phyloP scores from a whole-genome alignment of 2,797 vertebrate species.

The Poecilia wingei region DNA sequence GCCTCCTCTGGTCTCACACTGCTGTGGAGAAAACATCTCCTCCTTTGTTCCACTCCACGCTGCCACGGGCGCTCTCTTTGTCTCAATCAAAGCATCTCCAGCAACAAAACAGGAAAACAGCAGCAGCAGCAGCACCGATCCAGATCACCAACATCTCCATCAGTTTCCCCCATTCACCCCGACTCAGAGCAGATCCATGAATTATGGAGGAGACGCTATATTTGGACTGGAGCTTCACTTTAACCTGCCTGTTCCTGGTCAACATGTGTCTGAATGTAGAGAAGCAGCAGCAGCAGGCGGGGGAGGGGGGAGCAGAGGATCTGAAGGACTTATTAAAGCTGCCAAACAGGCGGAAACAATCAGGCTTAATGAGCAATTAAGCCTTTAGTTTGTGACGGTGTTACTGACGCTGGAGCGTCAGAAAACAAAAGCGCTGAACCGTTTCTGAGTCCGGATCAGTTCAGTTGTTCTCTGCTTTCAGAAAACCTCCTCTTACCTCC shows the following conservation, averaged over 20 bases:
- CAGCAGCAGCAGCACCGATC: background rate
- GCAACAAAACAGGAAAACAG: conserved; percentile 29
- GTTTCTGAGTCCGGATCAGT: background rate
- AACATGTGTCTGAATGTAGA: conserved; percentile 3
- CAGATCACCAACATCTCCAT: background rate
- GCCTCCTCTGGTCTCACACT: background rate
- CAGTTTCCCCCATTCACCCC: conserved; percentile 23
- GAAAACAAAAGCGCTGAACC: conserved; percentile 30
- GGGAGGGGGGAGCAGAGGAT: background rate
- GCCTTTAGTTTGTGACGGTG: background rate
- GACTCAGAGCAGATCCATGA: conserved; percentile 61
- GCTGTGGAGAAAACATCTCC: conserved; percentile 28
- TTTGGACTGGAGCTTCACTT: conserved; percentile 63
- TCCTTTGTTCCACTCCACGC: conserved; percentile 34
- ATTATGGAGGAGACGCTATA: conserved; percentile 81
- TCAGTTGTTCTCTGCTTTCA: background rate
- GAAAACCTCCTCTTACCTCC: conserved; percentile 62
- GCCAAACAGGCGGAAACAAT: conserved; percentile 22
- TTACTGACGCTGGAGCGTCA: background rate
- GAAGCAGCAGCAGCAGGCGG: background rate
- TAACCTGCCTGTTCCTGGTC: conserved; percentile 22
- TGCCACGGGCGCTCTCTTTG: conserved; percentile 56
- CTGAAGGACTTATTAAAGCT: background rate
- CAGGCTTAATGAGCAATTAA: conserved; percentile 13
- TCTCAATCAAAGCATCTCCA: conserved; percentile 59